Evolutionary conservation across 2,113 vertebrate species (phyloP), one percentile per base, ranked within the genome.

Genomic region (Neodon shergylaensis): DNA sequence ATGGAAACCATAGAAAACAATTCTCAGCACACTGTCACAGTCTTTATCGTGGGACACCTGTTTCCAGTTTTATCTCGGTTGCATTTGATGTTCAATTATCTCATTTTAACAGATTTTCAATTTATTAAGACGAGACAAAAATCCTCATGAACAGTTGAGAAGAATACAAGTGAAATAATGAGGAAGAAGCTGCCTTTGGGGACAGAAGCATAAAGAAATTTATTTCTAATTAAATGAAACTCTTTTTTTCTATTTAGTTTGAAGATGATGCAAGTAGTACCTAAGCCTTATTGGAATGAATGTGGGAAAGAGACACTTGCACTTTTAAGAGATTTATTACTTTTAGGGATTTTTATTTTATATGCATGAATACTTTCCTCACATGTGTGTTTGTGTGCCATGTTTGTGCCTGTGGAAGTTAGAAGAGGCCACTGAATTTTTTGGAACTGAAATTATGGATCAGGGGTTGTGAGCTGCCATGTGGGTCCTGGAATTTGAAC

Each of bases 121-220:
- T 68, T 95, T 92, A 44, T 72, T 88, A 93, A 84, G 42, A 21
- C 1, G 84, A 88, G n/a, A 90, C 52, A 77, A 88, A 96, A 87
- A n/a, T 85, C 16, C n/a, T 42, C 17, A 70, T 68, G 31, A 13
- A 19, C 36, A 47, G 22, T 9, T 78, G 44, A 83, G 44, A 79
- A 82, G 13, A 52, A 90, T 9, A 88, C 87, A 92, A 88, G 77
- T 14, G 63, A 94, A 68, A 88, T 66, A 52, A 65, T 16, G 22
- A 91, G 7, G 10, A 8, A 72, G 33, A 91, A 73, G 19, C 8
- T 88, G 61, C 36, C 21, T 76, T 94, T 58, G 22, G 22, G 10
- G 39, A 2, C 12, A 89, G 54, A 81, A 93, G 58, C 2, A 70
- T 4, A 52, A 82, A 4, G 5, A 24, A 39, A 42, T 47, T 7